phyloP scores from a whole-genome alignment of 2,113 vertebrate genomes.

The Pipa parva region DNA sequence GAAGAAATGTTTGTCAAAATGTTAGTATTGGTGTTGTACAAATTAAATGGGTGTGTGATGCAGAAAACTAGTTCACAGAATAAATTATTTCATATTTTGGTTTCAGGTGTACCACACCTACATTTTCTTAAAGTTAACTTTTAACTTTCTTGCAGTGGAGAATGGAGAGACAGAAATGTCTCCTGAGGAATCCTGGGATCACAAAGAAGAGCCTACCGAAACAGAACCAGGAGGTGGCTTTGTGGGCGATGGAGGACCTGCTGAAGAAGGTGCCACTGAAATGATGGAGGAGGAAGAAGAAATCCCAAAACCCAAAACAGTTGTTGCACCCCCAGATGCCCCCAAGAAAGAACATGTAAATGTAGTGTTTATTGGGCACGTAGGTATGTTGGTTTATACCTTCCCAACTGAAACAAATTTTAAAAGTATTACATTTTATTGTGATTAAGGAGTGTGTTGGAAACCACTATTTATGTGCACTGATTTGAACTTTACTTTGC shows the following conservation, averaged over 20 bases:
- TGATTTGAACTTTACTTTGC: no score
- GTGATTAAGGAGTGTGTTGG: no score
- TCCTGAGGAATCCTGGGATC: slow-evolving; percentile 93
- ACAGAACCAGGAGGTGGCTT: slow-evolving; percentile 63
- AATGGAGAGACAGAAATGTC: slow-evolving; percentile 90
- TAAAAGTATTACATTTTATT: no score
- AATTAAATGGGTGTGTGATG: no score
- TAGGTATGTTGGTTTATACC: slow-evolving; percentile 75
- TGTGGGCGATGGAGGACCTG: slow-evolving; percentile 60
- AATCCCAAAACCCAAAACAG: slow-evolving; percentile 80
- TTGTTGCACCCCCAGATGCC: slow-evolving; percentile 77
- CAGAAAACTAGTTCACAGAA: no score
- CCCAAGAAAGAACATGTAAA: slow-evolving; percentile 98
- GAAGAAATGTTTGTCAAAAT: no score
- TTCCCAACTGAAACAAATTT: no score
- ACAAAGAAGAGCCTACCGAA: slow-evolving; percentile 85
- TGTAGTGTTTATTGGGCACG: slow-evolving; percentile 96
- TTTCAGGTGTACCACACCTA: no score
- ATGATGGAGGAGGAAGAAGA: slow-evolving; percentile 95
- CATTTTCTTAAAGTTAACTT: slow-evolving; percentile 18
- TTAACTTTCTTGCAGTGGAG: slow-evolving; percentile 69
- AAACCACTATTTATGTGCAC: no score
- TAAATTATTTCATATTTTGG: no score
- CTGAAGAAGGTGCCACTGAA: slow-evolving; percentile 69
- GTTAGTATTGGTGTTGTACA: no score